Base-by-base conservation (phyloP, 2,113 vertebrate genomes). In the Pedetes capensis region DNA sequence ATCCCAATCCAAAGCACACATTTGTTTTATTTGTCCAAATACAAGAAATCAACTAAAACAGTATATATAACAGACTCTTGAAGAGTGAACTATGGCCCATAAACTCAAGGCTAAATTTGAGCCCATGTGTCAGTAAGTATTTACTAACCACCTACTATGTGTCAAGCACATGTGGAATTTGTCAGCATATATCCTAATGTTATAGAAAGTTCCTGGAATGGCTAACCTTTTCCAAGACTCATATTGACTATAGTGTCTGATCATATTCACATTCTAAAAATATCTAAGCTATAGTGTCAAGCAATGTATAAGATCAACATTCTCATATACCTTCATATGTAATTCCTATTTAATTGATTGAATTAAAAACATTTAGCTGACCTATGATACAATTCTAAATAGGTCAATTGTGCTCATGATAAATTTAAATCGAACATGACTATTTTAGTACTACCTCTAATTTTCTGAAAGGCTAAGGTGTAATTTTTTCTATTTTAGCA, bases 141-240 rank as follows among this genome's bases (percentile, higher is more conserved):
- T 53, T 55, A 88, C 78, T 95, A 79, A 57, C 88, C n/a, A 88
- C 96, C 96, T 91, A 95, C 95, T 95, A 82, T 55, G 88, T 91
- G 88, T 96, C 78, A 95, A 29, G 25, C 63, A 59, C 13, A 29
- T 96, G 96, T 95, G 97, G 95, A 96, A 97, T 97, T 94, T 96
- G 81, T 94, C 95, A 93, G 75, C 75, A 66, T 91, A 71, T 16
- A 93, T 79, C 81, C 63, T 86, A 78, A 91, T 32, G n/a, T 39
- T 89, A 42, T 32, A 51, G 37, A 66, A 61, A 3, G n/a, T 55
- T 85, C 71, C 71, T n/a, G 18, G 75, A 76, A 76, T 32, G 25
- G 32, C 57, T 85, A 76, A 44, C 39, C 68, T 75, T 32, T 51
- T 44, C 34, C 51, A 69, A 90, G 39, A 44, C 64, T 53, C 39